Evolutionary conservation across 2,113 vertebrate genomes (phyloP), one percentile per base, ranked within the genome.

Genomic region (Hypocryptadius cinnamomeus): DNA sequence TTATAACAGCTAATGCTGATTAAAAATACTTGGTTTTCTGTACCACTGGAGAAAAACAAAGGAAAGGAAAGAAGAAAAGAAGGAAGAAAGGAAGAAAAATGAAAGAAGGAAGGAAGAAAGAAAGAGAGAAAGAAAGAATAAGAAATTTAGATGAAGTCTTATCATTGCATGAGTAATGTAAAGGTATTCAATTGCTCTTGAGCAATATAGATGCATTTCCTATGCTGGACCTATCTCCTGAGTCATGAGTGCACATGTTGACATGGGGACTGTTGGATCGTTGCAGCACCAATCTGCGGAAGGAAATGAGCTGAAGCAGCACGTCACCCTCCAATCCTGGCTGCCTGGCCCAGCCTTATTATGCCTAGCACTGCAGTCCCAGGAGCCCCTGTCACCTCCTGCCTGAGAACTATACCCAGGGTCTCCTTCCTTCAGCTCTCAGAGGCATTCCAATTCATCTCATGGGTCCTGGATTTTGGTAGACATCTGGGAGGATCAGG

Each of bases 241-340:
- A 83, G 42, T 73, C 39, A 6, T 28, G n/a, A 87, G 54, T 13
- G 24, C 2, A 7, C 13, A 15, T 51, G 35, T 56, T 63, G 54
- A 74, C 85, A 45, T 63, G 42, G 24, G 13, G 42, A 70, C 33
- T 74, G 42, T 35, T 47, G 40, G 12, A 51, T 51, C 70, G 68
- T 47, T 73, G 15, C 60, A 83, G 59, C 40, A 77, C 30, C 59
- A 66, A 20, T 44, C 24, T 80, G 59, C 51, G 68, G 76, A 85
- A 94, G 79, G 83, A 95, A 95, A 88, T 56, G 76, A 86, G 74
- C 59, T 4, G 1, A 63, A 94, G 59, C 23, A 85, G 30, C 65
- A 80, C 3, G 2, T 86, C 47, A n/a, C 35, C 22, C 59, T 87
- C 68, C 60, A 73, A 9, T 35, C 35, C 74, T 85, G 82, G 60